phyloP scores from a whole-genome alignment of 2,113 vertebrate genomes.

The Osmerus eperlanus region DNA sequence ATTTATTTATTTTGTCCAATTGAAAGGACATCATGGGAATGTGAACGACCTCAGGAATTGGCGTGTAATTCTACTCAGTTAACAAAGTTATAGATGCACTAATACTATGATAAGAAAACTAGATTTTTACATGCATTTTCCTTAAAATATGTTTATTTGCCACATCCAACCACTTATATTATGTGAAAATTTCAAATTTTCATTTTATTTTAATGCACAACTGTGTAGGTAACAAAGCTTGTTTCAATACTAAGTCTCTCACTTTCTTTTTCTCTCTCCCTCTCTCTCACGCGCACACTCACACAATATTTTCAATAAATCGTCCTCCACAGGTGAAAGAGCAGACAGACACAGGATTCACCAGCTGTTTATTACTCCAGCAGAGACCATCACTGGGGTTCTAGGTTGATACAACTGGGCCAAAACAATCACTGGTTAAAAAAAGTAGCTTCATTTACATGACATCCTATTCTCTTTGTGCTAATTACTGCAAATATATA shows the following conservation, averaged over 20 bases:
- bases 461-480: conserved; percentile 17
- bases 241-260: background rate
- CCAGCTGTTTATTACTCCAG: conserved; percentile 20
- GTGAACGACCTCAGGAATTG: too few relatives aligned
- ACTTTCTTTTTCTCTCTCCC: background rate
- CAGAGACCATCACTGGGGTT: background rate
- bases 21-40: too few relatives aligned
- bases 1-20: too few relatives aligned
- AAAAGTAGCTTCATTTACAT: conserved; percentile 5
- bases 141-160: too few relatives aligned
- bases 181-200: too few relatives aligned
- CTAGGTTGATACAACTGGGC: background rate
- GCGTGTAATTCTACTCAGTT: background rate
- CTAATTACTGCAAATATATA: conserved; percentile 19
- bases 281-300: background rate
- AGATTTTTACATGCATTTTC: too few relatives aligned
- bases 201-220: too few relatives aligned
- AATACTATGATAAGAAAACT: too few relatives aligned
- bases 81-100: background rate
- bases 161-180: too few relatives aligned
- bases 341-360: background rate
- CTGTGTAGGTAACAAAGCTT: too few relatives aligned
- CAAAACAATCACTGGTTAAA: background rate
- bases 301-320: background rate
- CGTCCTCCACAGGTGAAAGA: background rate